A percentile compares a stretch with the other conserved stretches of the same genome.
phyloP scores from a whole-genome alignment of 2,797 vertebrate genomes.

The Onychomys leucogaster region DNA sequence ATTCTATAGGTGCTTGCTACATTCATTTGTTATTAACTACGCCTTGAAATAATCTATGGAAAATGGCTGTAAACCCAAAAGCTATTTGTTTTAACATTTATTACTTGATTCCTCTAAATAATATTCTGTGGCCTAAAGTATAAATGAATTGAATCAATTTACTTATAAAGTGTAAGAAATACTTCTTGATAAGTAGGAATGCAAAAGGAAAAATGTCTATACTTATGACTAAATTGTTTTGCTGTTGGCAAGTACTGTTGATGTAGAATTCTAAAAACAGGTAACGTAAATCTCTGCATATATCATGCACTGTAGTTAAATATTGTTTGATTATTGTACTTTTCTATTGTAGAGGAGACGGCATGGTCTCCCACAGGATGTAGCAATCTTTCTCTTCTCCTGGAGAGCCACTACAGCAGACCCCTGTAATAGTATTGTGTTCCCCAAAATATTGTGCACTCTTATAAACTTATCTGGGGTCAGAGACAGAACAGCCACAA shows the following conservation, averaged over 20 bases:
- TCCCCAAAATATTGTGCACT: too few species aligned
- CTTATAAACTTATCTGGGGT: too few species aligned
- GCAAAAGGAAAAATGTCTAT: background rate
- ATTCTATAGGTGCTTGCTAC: background rate
- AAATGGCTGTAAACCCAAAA: background rate
- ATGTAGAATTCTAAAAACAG: constrained; percentile 67
- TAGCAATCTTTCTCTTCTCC: too few species aligned
- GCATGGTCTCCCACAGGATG: too few species aligned
- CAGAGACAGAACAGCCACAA: too few species aligned
- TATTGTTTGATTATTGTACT: background rate
- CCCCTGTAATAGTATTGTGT: too few species aligned
- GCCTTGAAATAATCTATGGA: background rate
- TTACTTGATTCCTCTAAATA: background rate
- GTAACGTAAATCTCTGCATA: background rate
- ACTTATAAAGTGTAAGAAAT: constrained; percentile 27
- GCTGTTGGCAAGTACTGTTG: background rate
- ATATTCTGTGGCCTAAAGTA: constrained; percentile 14
- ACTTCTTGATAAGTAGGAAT: background rate
- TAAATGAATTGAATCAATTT: constrained; percentile 21
- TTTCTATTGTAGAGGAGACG: constrained; percentile 62
- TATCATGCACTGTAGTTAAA: background rate
- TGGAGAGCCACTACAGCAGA: too few species aligned
- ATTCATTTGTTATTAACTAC: background rate
- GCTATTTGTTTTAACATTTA: background rate
- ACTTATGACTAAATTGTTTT: background rate